phyloP scores from a whole-genome alignment of 2,113 vertebrate species.

The Pteruthius melanotis region DNA sequence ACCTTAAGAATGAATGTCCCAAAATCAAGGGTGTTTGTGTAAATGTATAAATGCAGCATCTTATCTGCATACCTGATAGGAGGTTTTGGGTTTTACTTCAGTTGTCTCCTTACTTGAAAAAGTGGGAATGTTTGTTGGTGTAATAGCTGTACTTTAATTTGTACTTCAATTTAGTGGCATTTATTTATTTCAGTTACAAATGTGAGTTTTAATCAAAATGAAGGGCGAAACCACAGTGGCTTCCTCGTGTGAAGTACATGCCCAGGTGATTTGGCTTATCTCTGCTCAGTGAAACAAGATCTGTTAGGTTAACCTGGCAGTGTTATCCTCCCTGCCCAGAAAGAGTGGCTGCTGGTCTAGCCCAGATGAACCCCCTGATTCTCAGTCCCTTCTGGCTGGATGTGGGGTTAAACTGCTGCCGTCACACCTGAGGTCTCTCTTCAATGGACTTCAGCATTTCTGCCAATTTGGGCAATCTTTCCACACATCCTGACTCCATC shows the following conservation, averaged over 20 bases:
- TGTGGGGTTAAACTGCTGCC: background rate
- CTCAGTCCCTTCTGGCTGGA: background rate
- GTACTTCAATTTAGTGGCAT: background rate
- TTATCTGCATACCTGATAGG: background rate
- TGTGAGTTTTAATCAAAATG: background rate
- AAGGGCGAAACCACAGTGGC: background rate
- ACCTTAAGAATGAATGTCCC: background rate
- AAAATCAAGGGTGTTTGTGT: background rate
- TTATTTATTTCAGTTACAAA: background rate
- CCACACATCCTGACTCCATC: background rate
- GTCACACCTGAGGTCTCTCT: background rate
- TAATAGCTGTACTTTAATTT: background rate
- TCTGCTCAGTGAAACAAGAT: background rate
- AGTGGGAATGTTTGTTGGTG: background rate
- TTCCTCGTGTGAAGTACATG: background rate
- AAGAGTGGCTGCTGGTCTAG: background rate
- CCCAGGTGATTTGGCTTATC: background rate
- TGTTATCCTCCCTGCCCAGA: background rate
- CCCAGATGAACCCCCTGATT: background rate
- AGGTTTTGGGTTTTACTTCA: background rate
- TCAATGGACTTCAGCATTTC: background rate
- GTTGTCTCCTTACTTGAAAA: background rate
- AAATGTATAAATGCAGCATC: background rate
- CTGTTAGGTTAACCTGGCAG: background rate
- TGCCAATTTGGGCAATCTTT: background rate